phyloP scores from a whole-genome alignment of 2,888 invertebrate species.

The Podotricha telesiphe region DNA sequence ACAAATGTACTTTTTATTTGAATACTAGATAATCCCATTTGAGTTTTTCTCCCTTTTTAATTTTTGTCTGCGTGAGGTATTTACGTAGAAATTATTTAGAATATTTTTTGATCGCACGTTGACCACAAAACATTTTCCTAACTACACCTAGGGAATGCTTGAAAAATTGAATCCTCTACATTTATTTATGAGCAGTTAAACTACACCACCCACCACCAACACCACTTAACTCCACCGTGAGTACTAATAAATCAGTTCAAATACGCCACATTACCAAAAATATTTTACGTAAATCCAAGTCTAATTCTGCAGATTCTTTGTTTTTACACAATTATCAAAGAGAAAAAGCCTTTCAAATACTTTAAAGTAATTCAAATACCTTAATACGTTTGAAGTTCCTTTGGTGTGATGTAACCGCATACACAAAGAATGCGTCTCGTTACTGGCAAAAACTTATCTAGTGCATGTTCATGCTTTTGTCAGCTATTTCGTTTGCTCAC shows the following conservation, averaged over 20 bases:
- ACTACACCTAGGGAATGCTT: no score
- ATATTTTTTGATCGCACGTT: no score
- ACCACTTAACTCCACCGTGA: background rate
- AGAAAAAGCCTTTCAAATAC: constrained; percentile 11
- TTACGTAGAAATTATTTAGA: no score
- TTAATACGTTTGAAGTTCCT: constrained; percentile 9
- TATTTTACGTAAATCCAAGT: background rate
- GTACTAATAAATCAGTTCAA: background rate
- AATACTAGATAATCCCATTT: no score
- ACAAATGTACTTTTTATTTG: no score
- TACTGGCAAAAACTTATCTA: constrained; percentile 21
- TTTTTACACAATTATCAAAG: constrained; percentile 15
- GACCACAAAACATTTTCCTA: no score
- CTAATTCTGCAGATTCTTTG: constrained; percentile 26
- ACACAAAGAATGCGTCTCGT: constrained; percentile 27
- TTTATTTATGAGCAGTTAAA: no score
- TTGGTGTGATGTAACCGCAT: constrained; percentile 20
- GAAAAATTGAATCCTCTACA: no score
- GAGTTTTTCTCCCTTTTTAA: no score
- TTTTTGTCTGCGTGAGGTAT: no score
- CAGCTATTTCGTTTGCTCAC: constrained; percentile 20
- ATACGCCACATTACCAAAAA: constrained; percentile 1
- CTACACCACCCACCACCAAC: no score
- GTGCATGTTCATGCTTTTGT: constrained; percentile 30
- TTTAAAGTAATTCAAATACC: no score